Evolutionary conservation across 2,113 vertebrate species (phyloP), one percentile per base, ranked within the genome.

Genomic region (Melanotaenia duboulayi): DNA sequence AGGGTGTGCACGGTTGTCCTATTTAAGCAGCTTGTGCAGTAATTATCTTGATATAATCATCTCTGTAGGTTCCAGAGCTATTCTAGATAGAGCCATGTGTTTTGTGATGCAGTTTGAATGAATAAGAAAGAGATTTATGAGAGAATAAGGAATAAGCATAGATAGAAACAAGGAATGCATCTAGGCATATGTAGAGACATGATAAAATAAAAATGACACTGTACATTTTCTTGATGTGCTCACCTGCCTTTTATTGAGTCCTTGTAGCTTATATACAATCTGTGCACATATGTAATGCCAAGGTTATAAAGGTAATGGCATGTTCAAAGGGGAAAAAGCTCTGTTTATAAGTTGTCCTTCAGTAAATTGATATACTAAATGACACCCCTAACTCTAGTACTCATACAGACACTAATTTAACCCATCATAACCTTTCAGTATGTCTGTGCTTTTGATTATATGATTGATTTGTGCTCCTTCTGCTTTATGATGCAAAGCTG

Each of bases 401-500:
- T 32, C 60, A 40, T 24, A 51, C 24, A 58, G 22, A 51, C 61
- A 23, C 50, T 60, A 65, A 69, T 66, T 24, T 57, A 59, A 67
- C 64, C 60, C 65, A 65, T 74, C 65, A 49, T 19, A 14, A 49
- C 44, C 65, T 69, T 86, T 89, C 74, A 80, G 70, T 70, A 70
- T 28, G 74, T 80, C 82, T 16, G 49, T n/a, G 25, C 68, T 70
- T 77, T 80, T 4, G 67, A 87, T 71, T 62, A 71, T 35, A 4
- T 17, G 7, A 87, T 87, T 84, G 80, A 87, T 86, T 78, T 86
- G 71, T 78, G 80, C 63, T 78, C 32, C 32, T 56, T 73, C 44
- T 76, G 63, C 22, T 35, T 35, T 35, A 5, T 62, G 32, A 72
- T 44, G 61, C 59, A 49, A 57, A 63, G 64, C 51, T 35, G 37